Percentiles rank a stretch among this genome's conserved stretches.
Conservation (phyloP, 2,888 invertebrate species). For the Tetragonisca angustula region DNA sequence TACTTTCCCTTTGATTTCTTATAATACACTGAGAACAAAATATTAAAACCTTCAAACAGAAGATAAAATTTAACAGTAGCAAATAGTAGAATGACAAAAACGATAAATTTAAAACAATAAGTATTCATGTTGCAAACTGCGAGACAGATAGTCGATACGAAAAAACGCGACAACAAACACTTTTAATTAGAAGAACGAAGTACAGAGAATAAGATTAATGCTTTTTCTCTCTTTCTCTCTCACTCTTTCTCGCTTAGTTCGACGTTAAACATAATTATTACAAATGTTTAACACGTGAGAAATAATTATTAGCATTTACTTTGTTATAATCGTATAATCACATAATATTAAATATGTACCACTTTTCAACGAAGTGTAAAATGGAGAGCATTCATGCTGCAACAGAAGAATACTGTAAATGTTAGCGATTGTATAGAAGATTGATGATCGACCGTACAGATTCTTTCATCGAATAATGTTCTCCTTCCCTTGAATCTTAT, state of each 20-base stretch:
- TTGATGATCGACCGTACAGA: constrained; percentile 35
- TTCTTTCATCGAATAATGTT: constrained; percentile 37
- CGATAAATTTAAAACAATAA: not conserved
- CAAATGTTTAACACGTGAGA: not conserved
- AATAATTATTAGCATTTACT: not conserved
- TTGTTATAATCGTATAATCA: not conserved
- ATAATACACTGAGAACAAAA: not conserved
- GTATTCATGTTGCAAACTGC: not conserved
- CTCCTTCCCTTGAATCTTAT: constrained; percentile 32
- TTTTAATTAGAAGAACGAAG: not conserved
- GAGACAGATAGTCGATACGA: constrained; percentile 4
- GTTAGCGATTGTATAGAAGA: constrained; percentile 36
- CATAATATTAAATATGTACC: not conserved
- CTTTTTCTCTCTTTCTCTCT: not conserved
- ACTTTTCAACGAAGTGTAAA: not conserved
- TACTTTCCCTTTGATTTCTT: not conserved
- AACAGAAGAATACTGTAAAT: not conserved
- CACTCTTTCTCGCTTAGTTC: not conserved
- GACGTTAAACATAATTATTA: not conserved
- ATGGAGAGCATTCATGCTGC: not conserved
- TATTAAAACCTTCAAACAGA: not conserved
- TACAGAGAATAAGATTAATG: not conserved
- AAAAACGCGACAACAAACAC: not conserved
- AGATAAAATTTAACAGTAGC: not conserved
- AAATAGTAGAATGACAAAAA: not conserved